A percentile compares a stretch with the other conserved stretches of the same genome.
These are phyloP conservation scores for Sebastolobus alascanus DNA, from an alignment of 2,797 vertebrate genomes.

Conservation along the genomic window DNA sequence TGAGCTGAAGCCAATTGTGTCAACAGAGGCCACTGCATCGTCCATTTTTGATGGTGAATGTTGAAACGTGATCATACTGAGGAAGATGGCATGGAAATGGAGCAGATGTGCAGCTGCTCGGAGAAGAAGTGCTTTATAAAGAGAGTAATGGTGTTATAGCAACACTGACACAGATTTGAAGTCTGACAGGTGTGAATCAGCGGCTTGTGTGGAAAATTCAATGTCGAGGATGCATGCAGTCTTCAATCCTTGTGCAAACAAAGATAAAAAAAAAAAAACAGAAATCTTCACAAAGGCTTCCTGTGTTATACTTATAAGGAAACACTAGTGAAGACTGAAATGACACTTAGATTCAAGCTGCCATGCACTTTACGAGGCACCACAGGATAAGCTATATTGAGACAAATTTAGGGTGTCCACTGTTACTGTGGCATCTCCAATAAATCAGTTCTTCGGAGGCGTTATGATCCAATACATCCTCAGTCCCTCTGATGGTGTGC, in stretches of 20 bases:
- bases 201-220: slow-evolving; percentile 1
- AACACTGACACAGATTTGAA: neutral
- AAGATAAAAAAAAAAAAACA: neutral
- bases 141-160: neutral
- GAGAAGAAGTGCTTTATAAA: neutral
- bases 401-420: neutral
- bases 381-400: neutral
- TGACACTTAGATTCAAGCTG: neutral
- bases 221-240: neutral
- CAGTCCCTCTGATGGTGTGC: neutral
- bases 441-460: neutral
- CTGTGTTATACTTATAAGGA: slow-evolving; percentile 19
- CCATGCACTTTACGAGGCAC: neutral
- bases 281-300: neutral
- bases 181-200: neutral
- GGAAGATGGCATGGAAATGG: neutral
- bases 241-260: slow-evolving; percentile 1
- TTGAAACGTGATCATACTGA: neutral
- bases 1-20: slow-evolving; percentile 6
- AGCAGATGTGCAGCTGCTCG: neutral
- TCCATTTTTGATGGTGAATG: neutral
- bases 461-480: neutral
- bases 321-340: neutral
- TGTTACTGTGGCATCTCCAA: slow-evolving; percentile 4
- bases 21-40: neutral